Conservation (phyloP, 2,888 invertebrate genomes). For the Erannis defoliaria region DNA sequence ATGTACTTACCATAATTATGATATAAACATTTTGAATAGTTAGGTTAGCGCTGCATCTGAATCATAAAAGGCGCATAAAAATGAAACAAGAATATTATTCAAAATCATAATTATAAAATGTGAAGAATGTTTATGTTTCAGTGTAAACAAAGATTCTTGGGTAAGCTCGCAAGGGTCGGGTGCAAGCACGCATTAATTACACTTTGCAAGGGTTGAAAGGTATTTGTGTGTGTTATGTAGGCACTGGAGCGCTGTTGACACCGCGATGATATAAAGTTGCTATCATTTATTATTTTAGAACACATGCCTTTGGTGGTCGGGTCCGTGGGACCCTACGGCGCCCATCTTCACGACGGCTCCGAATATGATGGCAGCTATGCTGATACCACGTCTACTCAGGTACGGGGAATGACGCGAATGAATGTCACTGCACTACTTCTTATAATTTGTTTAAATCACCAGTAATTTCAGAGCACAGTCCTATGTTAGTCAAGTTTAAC, state of each 20-base stretch:
- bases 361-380: conserved; percentile 96
- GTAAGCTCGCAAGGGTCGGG: conserved; percentile 72
- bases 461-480: background rate
- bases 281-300: conserved; percentile 58
- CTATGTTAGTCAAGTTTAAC: background rate
- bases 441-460: background rate
- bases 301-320: conserved; percentile 90
- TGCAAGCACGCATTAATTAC: conserved; percentile 84
- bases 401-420: conserved; percentile 49
- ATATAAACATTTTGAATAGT: background rate
- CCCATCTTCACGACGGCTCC: conserved; percentile 95
- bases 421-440: no score
- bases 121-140: conserved; percentile 73
- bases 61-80: background rate
- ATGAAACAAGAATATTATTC: conserved; percentile 14
- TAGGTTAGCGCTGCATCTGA: no score
- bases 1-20: no score
- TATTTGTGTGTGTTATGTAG: conserved; percentile 59
- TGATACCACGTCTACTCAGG: conserved; percentile 88
- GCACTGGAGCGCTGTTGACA: conserved; percentile 51
- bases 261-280: conserved; percentile 34
- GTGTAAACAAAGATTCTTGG: conserved; percentile 71
- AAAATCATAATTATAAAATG: conserved; percentile 59
- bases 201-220: conserved; percentile 72
- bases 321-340: conserved; percentile 97